Base-by-base conservation (phyloP, 2,113 vertebrate genomes). In the Carlito syrichta region DNA sequence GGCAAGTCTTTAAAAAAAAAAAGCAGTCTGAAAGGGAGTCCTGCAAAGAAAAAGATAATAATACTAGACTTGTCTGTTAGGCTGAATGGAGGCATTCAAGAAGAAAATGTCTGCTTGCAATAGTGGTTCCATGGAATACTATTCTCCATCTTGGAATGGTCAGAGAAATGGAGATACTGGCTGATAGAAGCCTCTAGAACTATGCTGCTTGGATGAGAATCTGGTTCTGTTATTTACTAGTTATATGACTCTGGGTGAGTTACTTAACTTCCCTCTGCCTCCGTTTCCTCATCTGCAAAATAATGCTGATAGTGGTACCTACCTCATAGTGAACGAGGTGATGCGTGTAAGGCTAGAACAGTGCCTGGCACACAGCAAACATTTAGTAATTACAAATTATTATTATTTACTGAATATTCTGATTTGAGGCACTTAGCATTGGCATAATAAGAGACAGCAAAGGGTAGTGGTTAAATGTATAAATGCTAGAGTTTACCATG, bases 261-360 rank as follows among this genome's bases (percentile, higher is more conserved):
- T 50, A 54, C 1, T 78, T 58, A 45, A 58, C 30, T 9, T 63
- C 23, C 89, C 16, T 30, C 16, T 56, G 71, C 76, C 82, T 91
- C 27, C 60, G 86, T 92, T 94, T 94, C 66, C 13, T 90, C 66
- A 40, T 85, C 89, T 88, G 12, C 78, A 92, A 89, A 91, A 73
- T 35, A 14, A 54, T 85, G 48, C 32, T 68, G 23, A n/a, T 78
- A 23, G 30, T 1, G 45, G 32, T 4, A 40, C 16, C 14, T 62
- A 38, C 20, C 9, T 85, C 12, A 2, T 0, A 43, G 43, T 50
- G 63, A 69, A 13, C 10, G 52, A 74, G 32, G 10, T 74, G 3
- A 52, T 43, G 2, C 25, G 1, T 8, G 5, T 50, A 22, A 66
- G 19, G 8, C 48, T n/a, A 66, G 48, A 85, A 23, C 19, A 8